Evolutionary conservation across 1,140 invertebrate species (phyloP).

Genomic region (Goniozus legneri): DNA sequence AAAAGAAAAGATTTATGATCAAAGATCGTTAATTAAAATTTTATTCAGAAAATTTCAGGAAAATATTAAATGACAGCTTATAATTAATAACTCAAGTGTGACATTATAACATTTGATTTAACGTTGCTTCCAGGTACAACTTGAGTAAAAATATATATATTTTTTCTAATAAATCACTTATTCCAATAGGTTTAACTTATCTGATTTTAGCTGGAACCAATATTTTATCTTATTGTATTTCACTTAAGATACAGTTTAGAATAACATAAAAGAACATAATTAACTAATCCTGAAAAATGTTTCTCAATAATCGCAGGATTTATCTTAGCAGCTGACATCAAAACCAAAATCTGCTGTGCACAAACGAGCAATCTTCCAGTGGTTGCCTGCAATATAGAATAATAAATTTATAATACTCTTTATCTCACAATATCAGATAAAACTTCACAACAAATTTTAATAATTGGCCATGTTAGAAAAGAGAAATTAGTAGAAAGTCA

Average conservation of each 20-base stretch:
- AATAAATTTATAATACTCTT: constrained; percentile 28
- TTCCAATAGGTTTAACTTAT: constrained; percentile 53
- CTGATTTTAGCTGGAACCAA: constrained; percentile 46
- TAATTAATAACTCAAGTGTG: constrained; percentile 19
- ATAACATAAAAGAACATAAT: constrained; percentile 31
- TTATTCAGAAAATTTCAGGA: constrained; percentile 38
- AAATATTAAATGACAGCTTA: constrained; percentile 25
- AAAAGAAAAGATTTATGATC: too few relatives aligned
- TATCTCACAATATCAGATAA: too few relatives aligned
- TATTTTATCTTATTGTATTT: constrained; percentile 38
- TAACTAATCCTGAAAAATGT: constrained; percentile 49
- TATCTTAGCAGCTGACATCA: constrained; percentile 54
- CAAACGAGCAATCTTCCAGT: constrained; percentile 50
- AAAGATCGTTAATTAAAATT: constrained; percentile 29
- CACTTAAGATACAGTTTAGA: constrained; percentile 30
- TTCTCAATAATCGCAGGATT: constrained; percentile 55
- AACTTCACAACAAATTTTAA: too few relatives aligned
- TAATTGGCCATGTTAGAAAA: too few relatives aligned
- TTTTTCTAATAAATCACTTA: constrained; percentile 50
- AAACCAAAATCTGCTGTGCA: constrained; percentile 49
- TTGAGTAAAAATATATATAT: constrained; percentile 36
- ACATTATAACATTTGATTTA: constrained; percentile 40
- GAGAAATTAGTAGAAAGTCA: too few relatives aligned
- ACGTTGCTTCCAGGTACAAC: constrained; percentile 54
- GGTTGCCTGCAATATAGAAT: constrained; percentile 45